These are phyloP conservation scores for Torymus texanus DNA, from an alignment of 2,888 invertebrate species.

Conservation along the genomic window DNA sequence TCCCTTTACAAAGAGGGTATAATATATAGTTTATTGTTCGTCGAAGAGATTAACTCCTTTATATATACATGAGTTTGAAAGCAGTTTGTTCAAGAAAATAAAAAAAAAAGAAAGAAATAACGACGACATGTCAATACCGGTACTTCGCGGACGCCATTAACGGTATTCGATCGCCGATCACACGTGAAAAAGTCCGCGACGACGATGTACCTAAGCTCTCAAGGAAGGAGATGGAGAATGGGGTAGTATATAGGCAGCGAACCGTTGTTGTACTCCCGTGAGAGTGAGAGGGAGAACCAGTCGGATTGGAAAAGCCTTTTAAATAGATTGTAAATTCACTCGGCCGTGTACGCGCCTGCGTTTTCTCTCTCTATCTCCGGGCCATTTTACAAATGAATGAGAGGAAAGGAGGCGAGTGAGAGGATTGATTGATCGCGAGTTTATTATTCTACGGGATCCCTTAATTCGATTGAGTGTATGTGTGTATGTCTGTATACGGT, in stretches of 20 bases:
- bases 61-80: no score
- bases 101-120: background rate
- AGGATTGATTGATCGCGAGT: conserved; percentile 31
- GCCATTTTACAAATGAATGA: conserved; percentile 51
- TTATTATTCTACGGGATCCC: conserved; percentile 23
- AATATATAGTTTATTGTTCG: no score
- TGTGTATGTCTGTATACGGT: no score
- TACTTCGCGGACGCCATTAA: no score
- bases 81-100: no score
- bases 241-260: no score
- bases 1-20: background rate
- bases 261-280: background rate
- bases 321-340: conserved; percentile 68
- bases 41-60: no score
- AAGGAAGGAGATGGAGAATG: no score
- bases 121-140: background rate
- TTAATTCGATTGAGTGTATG: conserved; percentile 20
- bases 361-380: no score
- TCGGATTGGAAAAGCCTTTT: conserved; percentile 66
- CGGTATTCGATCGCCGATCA: no score
- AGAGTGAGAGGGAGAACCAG: conserved; percentile 55
- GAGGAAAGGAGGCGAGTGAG: conserved; percentile 2
- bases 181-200: no score
- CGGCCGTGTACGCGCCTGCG: background rate
- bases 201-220: no score